phyloP scores from a whole-genome alignment of 1,140 invertebrate genomes.

The Aphaenogaster ashmeadi region DNA sequence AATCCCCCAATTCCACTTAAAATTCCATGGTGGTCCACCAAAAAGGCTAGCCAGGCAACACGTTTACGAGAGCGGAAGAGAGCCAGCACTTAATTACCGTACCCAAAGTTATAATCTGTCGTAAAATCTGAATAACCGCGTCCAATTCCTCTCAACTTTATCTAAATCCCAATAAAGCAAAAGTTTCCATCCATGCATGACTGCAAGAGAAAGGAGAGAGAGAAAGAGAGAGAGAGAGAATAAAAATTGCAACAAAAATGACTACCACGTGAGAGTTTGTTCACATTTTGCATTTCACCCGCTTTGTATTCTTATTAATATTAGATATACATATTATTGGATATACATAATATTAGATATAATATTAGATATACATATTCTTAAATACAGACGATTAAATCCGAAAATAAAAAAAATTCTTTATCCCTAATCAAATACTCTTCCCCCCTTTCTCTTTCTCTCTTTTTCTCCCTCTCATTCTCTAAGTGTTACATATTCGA shows the following conservation, averaged over 20 bases:
- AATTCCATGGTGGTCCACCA: slow-evolving; percentile 73
- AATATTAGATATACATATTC: too few species aligned
- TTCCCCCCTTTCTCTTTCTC: neutral
- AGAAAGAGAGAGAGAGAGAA: neutral
- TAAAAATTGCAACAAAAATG: neutral
- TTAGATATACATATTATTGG: neutral
- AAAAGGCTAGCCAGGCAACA: slow-evolving; percentile 67
- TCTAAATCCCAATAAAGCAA: slow-evolving; percentile 75
- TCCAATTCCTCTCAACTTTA: slow-evolving; percentile 81
- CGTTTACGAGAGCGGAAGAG: slow-evolving; percentile 61
- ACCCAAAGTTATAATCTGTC: slow-evolving; percentile 78
- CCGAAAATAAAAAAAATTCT: slow-evolving; percentile 4
- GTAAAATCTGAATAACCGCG: slow-evolving; percentile 80
- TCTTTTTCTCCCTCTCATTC: neutral
- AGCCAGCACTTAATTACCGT: slow-evolving; percentile 77
- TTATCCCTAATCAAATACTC: slow-evolving; percentile 11
- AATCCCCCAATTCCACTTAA: slow-evolving; percentile 77
- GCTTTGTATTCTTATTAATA: neutral
- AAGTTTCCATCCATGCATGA: slow-evolving; percentile 46
- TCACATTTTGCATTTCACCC: neutral
- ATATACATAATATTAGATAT: neutral
- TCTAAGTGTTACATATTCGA: slow-evolving; percentile 4
- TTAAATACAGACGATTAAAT: neutral
- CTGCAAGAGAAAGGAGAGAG: neutral
- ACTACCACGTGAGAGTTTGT: neutral